Percentiles rank a stretch among this genome's conserved stretches.
phyloP scores from a whole-genome alignment of 1,140 invertebrate genomes.

The Penaeus japonicus region DNA sequence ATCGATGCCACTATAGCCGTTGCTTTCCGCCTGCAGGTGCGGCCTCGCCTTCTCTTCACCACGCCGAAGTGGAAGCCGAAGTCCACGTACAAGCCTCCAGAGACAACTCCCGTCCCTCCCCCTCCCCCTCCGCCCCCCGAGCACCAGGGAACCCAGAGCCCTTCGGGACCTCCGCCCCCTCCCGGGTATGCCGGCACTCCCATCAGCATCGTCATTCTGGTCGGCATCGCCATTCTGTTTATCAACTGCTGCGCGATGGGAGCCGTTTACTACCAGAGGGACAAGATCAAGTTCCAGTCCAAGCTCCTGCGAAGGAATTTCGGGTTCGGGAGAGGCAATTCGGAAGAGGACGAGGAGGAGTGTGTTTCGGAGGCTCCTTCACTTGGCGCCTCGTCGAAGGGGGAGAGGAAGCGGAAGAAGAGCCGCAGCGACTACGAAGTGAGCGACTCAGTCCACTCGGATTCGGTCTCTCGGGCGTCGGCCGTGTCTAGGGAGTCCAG shows the following conservation, averaged over 20 bases:
- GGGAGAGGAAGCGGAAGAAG: constrained; percentile 28
- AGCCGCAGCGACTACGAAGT: constrained; percentile 34
- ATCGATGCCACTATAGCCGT: no score
- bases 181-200: constrained; percentile 61
- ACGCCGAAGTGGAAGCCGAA: no score
- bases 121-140: background rate
- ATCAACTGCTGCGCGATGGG: constrained; percentile 81
- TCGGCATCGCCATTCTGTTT: constrained; percentile 81
- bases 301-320: constrained; percentile 65
- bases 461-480: constrained; percentile 29
- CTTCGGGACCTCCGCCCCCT: background rate
- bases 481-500: constrained; percentile 41
- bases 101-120: background rate
- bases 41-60: no score
- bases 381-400: background rate
- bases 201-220: constrained; percentile 77
- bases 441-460: constrained; percentile 32
- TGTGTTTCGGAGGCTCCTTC: background rate
- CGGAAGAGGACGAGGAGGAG: constrained; percentile 19
- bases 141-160: background rate
- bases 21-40: no score
- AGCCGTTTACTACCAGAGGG: constrained; percentile 79
- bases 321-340: background rate
- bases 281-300: constrained; percentile 69
- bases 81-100: background rate